Base-by-base conservation (phyloP, 2,113 vertebrate species). In the Hiodon alosoides region DNA sequence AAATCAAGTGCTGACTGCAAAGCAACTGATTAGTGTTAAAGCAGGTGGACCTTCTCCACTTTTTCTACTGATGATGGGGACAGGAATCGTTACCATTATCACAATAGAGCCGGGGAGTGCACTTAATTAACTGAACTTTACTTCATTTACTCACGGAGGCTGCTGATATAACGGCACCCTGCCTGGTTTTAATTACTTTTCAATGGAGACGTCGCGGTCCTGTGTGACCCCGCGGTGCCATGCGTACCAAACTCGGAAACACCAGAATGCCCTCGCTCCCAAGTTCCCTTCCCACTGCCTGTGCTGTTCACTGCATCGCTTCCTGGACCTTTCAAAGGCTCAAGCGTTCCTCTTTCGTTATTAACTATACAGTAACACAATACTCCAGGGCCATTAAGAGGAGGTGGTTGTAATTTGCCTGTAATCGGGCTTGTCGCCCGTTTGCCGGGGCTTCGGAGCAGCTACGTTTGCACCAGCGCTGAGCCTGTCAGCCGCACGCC, bases 71-170 rank as follows among this genome's bases (percentile, higher is more conserved):
- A 31, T 31, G 31, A 31, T 31, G 31, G 31, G n/a, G 85, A 88
- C 87, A 89, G 78, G 72, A 17, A 75, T 81, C 73, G 74, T 79
- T 76, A 85, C 88, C 86, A 86, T 84, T 88, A 90, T 85, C 83
- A 81, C 85, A 85, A 78, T 81, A 89, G 78, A 80, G 73, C 59
- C 80, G 52, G 75, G 53, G 73, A 85, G 88, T 88, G 82, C 87
- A 85, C 78, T 80, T 86, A 85, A 89, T 86, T 87, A 89, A 86
- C 78, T 84, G 83, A 87, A 90, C 86, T 90, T 87, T 88, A 79
- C 84, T 76, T 86, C 86, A 85, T 82, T 86, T 88, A 84, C 83
- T 87, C 79, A 78, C 72, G 75, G 80, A 84, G 85, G 89, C 79
- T 69, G 69, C 58, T 81, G 77, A 81, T 81, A 83, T 78, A 81